Evolutionary conservation across 2,888 invertebrate genomes (phyloP).

Genomic region (Chironomus riparius): DNA sequence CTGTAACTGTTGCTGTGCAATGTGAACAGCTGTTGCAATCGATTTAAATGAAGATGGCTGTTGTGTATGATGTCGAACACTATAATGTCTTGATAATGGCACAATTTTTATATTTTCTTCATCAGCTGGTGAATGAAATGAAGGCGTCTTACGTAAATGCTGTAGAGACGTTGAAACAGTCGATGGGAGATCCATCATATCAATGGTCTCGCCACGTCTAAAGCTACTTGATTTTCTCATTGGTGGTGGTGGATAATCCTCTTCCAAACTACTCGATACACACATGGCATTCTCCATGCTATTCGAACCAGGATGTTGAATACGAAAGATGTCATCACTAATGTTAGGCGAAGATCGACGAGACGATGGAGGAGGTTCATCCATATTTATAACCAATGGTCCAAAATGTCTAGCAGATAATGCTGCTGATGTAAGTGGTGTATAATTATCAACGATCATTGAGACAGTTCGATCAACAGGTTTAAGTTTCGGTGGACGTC

Average conservation of each 20-base stretch:
- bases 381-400: slow-evolving; percentile 25
- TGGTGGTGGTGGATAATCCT: slow-evolving; percentile 1
- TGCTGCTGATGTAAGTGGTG: slow-evolving; percentile 33
- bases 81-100: slow-evolving; percentile 29
- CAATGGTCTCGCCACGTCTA: slow-evolving; percentile 43
- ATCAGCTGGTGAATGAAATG: slow-evolving; percentile 40
- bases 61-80: slow-evolving; percentile 24
- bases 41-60: slow-evolving; percentile 17
- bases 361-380: slow-evolving; percentile 11
- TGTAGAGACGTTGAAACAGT: slow-evolving; percentile 41
- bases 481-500: slow-evolving; percentile 43
- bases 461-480: slow-evolving; percentile 42
- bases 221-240: slow-evolving; percentile 32
- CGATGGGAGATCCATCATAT: slow-evolving; percentile 29
- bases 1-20: slow-evolving; percentile 36
- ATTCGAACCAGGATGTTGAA: slow-evolving; percentile 9
- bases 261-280: neutral
- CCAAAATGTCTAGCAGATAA: slow-evolving; percentile 20
- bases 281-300: neutral
- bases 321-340: slow-evolving; percentile 11
- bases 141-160: slow-evolving; percentile 43
- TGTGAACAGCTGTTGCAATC: neutral
- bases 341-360: slow-evolving; percentile 22
- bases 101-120: slow-evolving; percentile 26
- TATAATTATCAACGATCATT: slow-evolving; percentile 43